Base-by-base conservation (phyloP, 2,888 invertebrate species). In the Eristalis pertinax region DNA sequence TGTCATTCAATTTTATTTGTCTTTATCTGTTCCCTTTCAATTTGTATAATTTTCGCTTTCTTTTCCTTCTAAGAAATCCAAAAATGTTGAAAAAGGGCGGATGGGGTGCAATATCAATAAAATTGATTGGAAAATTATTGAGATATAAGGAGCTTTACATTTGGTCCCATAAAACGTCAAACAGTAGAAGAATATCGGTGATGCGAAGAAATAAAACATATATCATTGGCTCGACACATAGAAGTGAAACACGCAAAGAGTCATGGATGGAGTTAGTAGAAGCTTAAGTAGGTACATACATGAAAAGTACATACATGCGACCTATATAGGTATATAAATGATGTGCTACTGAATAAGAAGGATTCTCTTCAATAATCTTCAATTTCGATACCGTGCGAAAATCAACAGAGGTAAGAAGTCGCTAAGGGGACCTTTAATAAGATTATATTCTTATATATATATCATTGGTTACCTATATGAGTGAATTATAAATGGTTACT, bases 101-200 rank as follows among this genome's bases (percentile, higher is more conserved):
- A 81, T 41, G 64, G 74, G 68, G 69, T 29, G 80, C 74, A 81
- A 81, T 81, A 81, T 75, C 81, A 81, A 80, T 80, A 80, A 80
- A 80, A 80, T 80, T 80, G 80, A 80, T 80, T 80, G 80, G 80
- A 80, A 80, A 80, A 80, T 80, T 80, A 80, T 80, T 80, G 80
- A 80, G 80, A 79, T 79, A 79, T 79, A 79, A 81, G 74, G 26
- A 75, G 68, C 81, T 75, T 81, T 74, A 81, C 80, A 81, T 81
- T 81, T 26, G 74, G 81, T 58, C 64, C 69, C 64, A 58, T 62
- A 63, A 29, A 70, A 73, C 50, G 79, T 68, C 75, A 69, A 81
- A 67, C 58, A 22, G 63, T 67, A 13, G 29, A 58, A 35, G 58
- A 63, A 26, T 63, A 75, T 56, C 50, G 62, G 63, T 64, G n/a